Base-by-base conservation (phyloP, 1,140 invertebrate species). In the Teleopsis dalmanni region DNA sequence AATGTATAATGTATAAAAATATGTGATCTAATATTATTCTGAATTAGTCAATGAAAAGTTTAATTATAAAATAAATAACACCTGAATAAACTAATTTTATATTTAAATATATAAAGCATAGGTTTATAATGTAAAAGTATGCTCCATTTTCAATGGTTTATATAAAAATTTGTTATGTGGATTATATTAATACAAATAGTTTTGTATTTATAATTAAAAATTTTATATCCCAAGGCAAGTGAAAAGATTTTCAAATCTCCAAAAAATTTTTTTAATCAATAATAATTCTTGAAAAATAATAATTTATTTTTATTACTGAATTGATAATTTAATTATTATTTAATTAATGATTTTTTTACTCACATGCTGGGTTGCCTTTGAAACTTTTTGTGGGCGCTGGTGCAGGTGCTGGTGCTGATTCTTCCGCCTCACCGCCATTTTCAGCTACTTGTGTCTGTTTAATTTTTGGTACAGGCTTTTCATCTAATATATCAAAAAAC, bases 281-380 rank as follows among this genome's bases (percentile, higher is more conserved):
- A 8, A 29, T 29, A 29, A 8, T 29, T 29, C 7, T 29, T 29
- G 7, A 8, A 13, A 29, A 8, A 8, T 29, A 29, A 29, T 29
- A 8, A 29, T 8, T 29, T 29, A 29, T 29, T 8, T 13, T 29
- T 8, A 8, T 29, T 13, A 29, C 7, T 29, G 13, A 29, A 8
- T 7, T 29, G 13, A 29, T 7, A 8, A 29, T 4, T 18, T 21
- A 38, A 4, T 18, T 4, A 16, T 11, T 3, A 10, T 14, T 3
- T 4, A 38, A 16, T 36, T 18, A 40, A 25, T 16, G 13, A 14
- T 42, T n/a, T 42, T 42, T 29, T 2, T 14, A 66, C 64, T 61
- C 46, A 67, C 64, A 53, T 52, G 64, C 64, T 42, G 64, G 38
- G 18, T 61, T 66, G 41, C 58, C 50, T 45, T 65, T 67, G 57